Conservation (phyloP, 2,797 vertebrate genomes). For the Stomatorhinus walkeri region DNA sequence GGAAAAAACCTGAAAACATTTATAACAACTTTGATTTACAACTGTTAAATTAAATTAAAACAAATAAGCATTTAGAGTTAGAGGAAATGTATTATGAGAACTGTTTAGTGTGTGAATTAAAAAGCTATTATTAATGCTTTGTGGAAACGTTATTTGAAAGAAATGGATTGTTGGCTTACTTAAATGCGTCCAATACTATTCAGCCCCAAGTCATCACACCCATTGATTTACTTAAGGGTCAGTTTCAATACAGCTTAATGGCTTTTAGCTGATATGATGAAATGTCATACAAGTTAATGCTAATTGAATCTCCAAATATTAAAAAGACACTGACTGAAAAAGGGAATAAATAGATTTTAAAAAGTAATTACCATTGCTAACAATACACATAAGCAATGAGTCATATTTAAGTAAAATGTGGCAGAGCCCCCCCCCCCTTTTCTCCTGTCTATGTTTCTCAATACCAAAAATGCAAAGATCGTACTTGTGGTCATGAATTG, state of each 20-base stretch:
- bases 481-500: background rate
- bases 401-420: background rate
- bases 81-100: background rate
- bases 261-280: constrained; percentile 3
- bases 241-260: background rate
- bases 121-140: background rate
- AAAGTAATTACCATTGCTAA: background rate
- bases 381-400: background rate
- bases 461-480: background rate
- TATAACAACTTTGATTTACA: background rate
- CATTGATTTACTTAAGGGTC: background rate
- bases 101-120: constrained; percentile 3
- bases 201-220: constrained; percentile 12
- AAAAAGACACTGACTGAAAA: background rate
- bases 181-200: constrained; percentile 17
- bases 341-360: background rate
- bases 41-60: background rate
- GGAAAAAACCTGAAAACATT: background rate
- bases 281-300: background rate
- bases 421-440: background rate
- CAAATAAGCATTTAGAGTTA: constrained; percentile 3
- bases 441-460: background rate
- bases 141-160: background rate
- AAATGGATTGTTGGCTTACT: constrained; percentile 11
- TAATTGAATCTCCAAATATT: background rate